Evolutionary conservation across 2,113 vertebrate species (phyloP).

Genomic region (Shinisaurus crocodilurus): DNA sequence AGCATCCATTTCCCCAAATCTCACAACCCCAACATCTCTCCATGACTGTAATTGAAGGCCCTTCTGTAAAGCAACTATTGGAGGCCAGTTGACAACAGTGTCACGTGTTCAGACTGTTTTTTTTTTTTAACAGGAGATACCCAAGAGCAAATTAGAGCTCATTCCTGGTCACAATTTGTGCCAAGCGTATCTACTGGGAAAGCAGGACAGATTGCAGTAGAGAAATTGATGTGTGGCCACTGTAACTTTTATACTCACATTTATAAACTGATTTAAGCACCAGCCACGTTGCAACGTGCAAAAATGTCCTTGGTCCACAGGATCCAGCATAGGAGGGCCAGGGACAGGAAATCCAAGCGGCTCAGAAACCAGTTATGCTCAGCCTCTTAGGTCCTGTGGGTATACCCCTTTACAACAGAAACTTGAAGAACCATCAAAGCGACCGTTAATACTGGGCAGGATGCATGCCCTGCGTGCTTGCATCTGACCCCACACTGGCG

Average conservation of each 20-base stretch:
- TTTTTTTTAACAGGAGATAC: background rate
- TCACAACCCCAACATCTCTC: background rate
- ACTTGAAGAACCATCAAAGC: background rate
- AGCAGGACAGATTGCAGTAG: background rate
- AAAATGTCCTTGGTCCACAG: background rate
- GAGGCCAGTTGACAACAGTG: background rate
- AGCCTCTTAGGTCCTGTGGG: background rate
- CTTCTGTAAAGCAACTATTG: too few species aligned
- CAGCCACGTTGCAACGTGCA: background rate
- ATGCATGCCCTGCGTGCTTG: background rate
- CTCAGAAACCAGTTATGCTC: background rate
- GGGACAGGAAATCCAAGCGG: background rate
- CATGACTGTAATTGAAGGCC: too few species aligned
- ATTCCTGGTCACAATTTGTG: background rate
- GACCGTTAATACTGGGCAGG: too few species aligned
- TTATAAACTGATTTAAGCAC: background rate
- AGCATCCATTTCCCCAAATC: background rate
- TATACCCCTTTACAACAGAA: background rate
- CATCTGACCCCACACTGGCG: background rate
- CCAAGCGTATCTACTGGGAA: background rate
- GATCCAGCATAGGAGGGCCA: slow-evolving; percentile 47
- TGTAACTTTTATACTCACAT: too few species aligned
- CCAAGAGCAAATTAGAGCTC: background rate
- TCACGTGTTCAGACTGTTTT: background rate
- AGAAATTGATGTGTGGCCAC: background rate